Evolutionary conservation across 2,888 invertebrate genomes (phyloP).

Genomic region (Melipona beecheii): DNA sequence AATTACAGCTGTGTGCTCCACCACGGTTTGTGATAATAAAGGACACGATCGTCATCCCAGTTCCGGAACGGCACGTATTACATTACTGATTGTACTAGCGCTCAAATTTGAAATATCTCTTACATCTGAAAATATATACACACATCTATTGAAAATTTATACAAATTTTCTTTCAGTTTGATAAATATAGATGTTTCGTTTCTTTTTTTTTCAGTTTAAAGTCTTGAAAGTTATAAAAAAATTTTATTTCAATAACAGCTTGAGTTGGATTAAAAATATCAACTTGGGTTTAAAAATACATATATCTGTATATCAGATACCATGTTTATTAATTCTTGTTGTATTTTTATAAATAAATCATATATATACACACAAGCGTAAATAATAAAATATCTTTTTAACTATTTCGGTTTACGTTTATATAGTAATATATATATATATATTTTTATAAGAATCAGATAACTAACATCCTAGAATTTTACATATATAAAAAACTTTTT

Average conservation of each 20-base stretch:
- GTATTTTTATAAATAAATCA: not conserved
- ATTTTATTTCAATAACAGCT: not conserved
- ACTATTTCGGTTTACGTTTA: not conserved
- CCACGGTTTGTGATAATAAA: slow-evolving; percentile 52
- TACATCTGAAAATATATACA: not conserved
- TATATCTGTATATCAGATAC: not conserved
- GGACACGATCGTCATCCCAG: slow-evolving; percentile 43
- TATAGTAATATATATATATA: not conserved
- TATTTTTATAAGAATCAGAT: slow-evolving; percentile 1
- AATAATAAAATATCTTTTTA: not conserved
- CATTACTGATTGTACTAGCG: slow-evolving; percentile 30
- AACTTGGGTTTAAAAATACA: not conserved
- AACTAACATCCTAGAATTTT: not conserved
- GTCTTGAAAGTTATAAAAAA: not conserved
- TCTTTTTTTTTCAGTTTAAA: not conserved
- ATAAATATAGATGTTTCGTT: not conserved
- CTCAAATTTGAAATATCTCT: slow-evolving; percentile 23
- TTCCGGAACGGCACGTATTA: slow-evolving; percentile 26
- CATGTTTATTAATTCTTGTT: not conserved
- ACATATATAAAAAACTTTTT: not conserved
- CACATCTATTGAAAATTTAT: not conserved
- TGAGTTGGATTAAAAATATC: not conserved
- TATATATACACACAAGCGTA: not conserved
- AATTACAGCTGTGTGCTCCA: slow-evolving; percentile 61
- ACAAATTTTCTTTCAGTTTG: not conserved